phyloP scores from a whole-genome alignment of 1,140 invertebrate genomes.

The Galendromus occidentalis region DNA sequence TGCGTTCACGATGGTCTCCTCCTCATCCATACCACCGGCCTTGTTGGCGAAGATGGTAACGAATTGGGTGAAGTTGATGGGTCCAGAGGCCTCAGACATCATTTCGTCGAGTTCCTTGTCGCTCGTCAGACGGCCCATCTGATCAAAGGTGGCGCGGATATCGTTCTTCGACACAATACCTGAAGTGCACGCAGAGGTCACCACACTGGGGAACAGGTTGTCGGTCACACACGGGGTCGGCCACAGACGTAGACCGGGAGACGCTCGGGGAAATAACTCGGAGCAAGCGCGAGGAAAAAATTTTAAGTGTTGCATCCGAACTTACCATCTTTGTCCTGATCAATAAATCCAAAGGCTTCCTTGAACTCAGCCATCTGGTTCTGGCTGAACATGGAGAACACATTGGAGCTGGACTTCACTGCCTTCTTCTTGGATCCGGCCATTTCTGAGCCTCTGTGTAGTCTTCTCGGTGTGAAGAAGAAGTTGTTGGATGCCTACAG shows the following conservation, averaged over 20 bases:
- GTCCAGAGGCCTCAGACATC: conserved; percentile 67
- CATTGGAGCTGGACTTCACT: conserved; percentile 70
- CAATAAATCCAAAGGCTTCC: conserved; percentile 94
- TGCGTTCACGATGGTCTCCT: conserved; percentile 77
- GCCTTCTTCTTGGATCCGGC: conserved; percentile 37
- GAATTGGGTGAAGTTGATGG: conserved; percentile 86
- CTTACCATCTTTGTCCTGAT: conserved; percentile 82
- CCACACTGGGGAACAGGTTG: not conserved
- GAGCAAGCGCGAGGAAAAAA: not conserved
- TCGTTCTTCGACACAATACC: conserved; percentile 79
- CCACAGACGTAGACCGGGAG: too few relatives aligned
- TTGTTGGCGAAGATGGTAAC: conserved; percentile 73
- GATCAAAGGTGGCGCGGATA: conserved; percentile 82
- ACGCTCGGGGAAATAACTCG: too few relatives aligned
- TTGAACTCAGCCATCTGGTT: conserved; percentile 88
- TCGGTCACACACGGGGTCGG: not conserved
- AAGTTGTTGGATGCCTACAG: conserved; percentile 10
- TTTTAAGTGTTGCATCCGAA: not conserved
- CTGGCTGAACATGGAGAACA: conserved; percentile 86
- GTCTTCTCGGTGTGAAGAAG: conserved; percentile 4
- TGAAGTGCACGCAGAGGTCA: not conserved
- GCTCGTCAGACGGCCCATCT: conserved; percentile 43
- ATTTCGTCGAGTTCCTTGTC: conserved; percentile 81
- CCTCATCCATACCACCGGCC: conserved; percentile 65
- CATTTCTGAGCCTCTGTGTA: conserved; percentile 14